A percentile compares a stretch with the other conserved stretches of the same genome.
phyloP scores from a whole-genome alignment of 2,888 invertebrate genomes.

The Microplitis manilae region DNA sequence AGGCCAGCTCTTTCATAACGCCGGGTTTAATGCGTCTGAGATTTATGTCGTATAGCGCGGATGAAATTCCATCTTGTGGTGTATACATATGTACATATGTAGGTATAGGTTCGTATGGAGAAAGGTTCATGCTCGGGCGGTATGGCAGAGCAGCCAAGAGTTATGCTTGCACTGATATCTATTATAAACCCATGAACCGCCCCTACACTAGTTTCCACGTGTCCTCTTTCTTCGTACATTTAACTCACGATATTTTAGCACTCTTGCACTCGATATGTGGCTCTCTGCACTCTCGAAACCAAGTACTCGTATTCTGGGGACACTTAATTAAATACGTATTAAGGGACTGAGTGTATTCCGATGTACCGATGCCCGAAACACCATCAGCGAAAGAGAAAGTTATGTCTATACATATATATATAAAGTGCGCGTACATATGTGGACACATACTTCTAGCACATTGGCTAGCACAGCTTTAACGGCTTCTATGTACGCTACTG shows the following conservation, averaged over 20 bases:
- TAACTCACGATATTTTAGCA: background rate
- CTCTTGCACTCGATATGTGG: slow-evolving; percentile 1
- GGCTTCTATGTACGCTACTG: background rate
- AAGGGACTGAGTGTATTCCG: slow-evolving; percentile 69
- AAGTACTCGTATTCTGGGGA: slow-evolving; percentile 55
- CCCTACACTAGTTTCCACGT: slow-evolving; percentile 24
- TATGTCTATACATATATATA: background rate
- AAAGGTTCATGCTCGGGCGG: slow-evolving; percentile 42
- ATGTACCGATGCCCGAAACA: slow-evolving; percentile 58
- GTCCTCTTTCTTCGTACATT: background rate
- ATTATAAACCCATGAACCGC: slow-evolving; percentile 56
- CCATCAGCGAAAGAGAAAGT: slow-evolving; percentile 34
- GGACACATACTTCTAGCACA: slow-evolving; percentile 22
- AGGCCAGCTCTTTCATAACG: slow-evolving; percentile 48
- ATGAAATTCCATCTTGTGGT: slow-evolving; percentile 66
- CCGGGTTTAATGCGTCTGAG: slow-evolving; percentile 65
- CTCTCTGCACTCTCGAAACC: slow-evolving; percentile 9
- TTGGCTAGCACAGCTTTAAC: background rate
- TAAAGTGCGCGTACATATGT: background rate
- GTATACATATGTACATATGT: slow-evolving; percentile 27
- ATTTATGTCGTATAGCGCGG: slow-evolving; percentile 65
- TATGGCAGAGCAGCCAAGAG: slow-evolving; percentile 43
- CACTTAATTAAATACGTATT: slow-evolving; percentile 70
- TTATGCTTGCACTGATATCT: slow-evolving; percentile 58
- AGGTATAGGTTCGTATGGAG: background rate